Evolutionary conservation across 2,113 vertebrate genomes (phyloP).

Genomic region (Nicator chloris): DNA sequence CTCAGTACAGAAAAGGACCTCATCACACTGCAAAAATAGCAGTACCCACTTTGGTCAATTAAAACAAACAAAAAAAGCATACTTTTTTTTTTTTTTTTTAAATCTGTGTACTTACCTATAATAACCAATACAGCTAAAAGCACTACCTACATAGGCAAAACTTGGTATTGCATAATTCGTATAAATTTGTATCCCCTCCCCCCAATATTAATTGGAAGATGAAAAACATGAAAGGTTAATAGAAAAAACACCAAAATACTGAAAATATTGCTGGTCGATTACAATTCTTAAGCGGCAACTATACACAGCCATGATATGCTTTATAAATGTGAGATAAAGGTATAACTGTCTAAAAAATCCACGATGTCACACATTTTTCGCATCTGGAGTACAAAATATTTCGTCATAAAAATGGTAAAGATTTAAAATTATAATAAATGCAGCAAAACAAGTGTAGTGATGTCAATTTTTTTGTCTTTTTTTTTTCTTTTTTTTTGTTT

Average conservation of each 20-base stretch:
- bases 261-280: slow-evolving; percentile 98
- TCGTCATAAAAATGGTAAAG: slow-evolving; percentile 99
- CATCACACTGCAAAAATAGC: slow-evolving; percentile 98
- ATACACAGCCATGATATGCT: slow-evolving; percentile 99
- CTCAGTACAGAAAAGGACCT: slow-evolving; percentile 92
- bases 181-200: slow-evolving; percentile 96
- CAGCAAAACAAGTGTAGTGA: slow-evolving; percentile 99
- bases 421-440: slow-evolving; percentile 99
- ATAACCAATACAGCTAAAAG: slow-evolving; percentile 99
- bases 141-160: slow-evolving; percentile 99
- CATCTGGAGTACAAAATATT: slow-evolving; percentile 99
- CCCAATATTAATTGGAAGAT: slow-evolving; percentile 99
- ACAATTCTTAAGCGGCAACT: slow-evolving; percentile 99
- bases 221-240: slow-evolving; percentile 92
- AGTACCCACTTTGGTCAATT: slow-evolving; percentile 99
- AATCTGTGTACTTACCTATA: slow-evolving; percentile 98
- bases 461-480: slow-evolving; percentile 80
- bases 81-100: slow-evolving; percentile 70
- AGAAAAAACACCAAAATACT: slow-evolving; percentile 97
- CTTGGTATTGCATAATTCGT: slow-evolving; percentile 99
- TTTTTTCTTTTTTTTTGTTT: slow-evolving; percentile 72
- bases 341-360: slow-evolving; percentile 99
- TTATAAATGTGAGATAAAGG: slow-evolving; percentile 99
- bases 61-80: slow-evolving; percentile 91
- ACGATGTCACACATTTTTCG: slow-evolving; percentile 88